Conservation (phyloP, 2,113 vertebrate species). For the Labeo rohita region DNA sequence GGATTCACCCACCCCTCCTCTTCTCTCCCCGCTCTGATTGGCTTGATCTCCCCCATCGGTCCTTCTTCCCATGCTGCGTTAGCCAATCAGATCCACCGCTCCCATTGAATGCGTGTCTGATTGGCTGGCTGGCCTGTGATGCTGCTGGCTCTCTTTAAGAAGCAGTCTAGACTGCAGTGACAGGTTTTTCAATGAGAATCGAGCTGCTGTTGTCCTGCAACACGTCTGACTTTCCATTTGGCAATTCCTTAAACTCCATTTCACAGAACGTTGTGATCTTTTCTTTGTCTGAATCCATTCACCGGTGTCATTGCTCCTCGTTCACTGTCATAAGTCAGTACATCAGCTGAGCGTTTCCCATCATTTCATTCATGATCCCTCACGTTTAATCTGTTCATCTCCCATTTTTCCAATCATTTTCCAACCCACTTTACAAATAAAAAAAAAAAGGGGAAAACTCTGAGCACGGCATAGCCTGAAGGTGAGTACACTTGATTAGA, state of each 20-base stretch:
- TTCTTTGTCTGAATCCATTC: conserved; percentile 31
- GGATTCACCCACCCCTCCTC: conserved; percentile 48
- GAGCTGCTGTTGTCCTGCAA: conserved; percentile 48
- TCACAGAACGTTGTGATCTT: not conserved
- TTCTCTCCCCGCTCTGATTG: conserved; percentile 49
- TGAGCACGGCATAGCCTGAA: conserved; percentile 54
- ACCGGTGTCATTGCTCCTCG: conserved; percentile 21
- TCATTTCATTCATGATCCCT: conserved; percentile 32
- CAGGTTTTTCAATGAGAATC: conserved; percentile 53
- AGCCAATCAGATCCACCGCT: conserved; percentile 37
- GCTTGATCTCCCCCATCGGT: conserved; percentile 50
- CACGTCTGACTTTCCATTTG: conserved; percentile 40
- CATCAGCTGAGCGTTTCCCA: conserved; percentile 22
- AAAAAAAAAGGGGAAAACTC: not conserved
- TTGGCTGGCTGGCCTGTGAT: conserved; percentile 45
- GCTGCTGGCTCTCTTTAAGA: conserved; percentile 50
- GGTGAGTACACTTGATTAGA: conserved; percentile 58
- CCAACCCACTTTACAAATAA: not conserved
- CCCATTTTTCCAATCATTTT: conserved; percentile 53
- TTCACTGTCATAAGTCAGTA: conserved; percentile 43
- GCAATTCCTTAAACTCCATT: conserved; percentile 14
- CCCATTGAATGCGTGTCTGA: not conserved
- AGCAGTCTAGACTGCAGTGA: conserved; percentile 62
- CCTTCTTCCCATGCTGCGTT: conserved; percentile 39
- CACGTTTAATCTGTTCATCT: conserved; percentile 42